Evolutionary conservation across 2,888 invertebrate species (phyloP), one percentile per base, ranked within the genome.

Genomic region (Mamestra brassicae): DNA sequence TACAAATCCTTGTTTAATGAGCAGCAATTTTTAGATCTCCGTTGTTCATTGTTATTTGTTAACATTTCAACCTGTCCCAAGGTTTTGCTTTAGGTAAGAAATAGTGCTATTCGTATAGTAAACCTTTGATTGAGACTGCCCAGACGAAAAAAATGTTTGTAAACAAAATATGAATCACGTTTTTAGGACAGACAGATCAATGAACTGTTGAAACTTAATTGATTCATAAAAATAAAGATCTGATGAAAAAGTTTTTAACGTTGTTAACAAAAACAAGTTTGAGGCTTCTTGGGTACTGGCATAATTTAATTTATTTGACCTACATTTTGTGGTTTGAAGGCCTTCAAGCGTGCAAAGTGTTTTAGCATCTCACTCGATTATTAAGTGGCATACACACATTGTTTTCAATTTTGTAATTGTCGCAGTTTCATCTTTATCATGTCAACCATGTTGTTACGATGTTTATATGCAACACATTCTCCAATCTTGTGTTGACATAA

Each of bases 111-210:
- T 47, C 4, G 1, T n/a, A 38, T 38, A 17, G 45, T 36, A 17
- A 0, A 26, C 17, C 6, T 38, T 13, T 17, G 11, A 47, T 11
- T 26, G 38, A 38, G 8, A 3, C 4, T 50, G 17, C n/a, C 4
- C 3, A 26, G 52, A 47, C 15, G 10, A 26, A 42, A 64, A 70
- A 38, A 57, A 54, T 61, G 11, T 34, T 78, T 55, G 38, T 50
- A 50, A 54, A 58, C 54, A 77, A 26, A 34, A n/a, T 34, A 50
- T 57, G 26, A 68, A 55, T 68, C 36, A 64, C 34, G 34, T 26
- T 66, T 45, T 81, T 15, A 10, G 34, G 42, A 45, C 60, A 15
- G 34, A 36, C 26, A 50, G 61, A 52, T 61, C 52, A 47, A 61
- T 60, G 67, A 79, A 54, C 66, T 50, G 26, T 65, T 6, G 7